phyloP scores from a whole-genome alignment of 2,113 vertebrate genomes.

The Turdus rufiventris region DNA sequence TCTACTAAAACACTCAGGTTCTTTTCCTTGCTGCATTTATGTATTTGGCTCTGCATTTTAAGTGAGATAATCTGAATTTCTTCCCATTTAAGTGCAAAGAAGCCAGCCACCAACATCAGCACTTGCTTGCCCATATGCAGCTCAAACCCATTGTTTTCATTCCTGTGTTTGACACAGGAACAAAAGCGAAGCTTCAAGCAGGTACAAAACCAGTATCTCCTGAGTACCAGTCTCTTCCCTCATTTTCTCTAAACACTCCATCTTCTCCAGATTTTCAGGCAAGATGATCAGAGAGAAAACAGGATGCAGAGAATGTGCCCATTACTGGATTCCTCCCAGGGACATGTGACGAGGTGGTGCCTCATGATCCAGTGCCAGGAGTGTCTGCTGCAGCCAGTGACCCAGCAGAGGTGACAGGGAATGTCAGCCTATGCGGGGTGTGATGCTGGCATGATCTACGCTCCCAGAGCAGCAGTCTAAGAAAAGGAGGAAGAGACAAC shows the following conservation, averaged over 20 bases:
- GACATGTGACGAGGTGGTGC: not conserved
- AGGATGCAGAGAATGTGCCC: not conserved
- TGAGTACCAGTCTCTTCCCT: not conserved
- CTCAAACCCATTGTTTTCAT: not conserved
- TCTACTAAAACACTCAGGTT: not conserved
- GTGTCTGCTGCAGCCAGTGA: not conserved
- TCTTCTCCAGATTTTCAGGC: not conserved
- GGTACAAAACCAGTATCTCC: not conserved
- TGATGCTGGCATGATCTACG: not conserved
- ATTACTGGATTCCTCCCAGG: not conserved
- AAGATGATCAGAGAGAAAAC: not conserved
- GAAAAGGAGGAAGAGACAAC: not conserved
- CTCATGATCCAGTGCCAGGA: not conserved
- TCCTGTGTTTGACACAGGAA: not conserved
- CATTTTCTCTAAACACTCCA: not conserved
- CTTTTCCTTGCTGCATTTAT: not conserved
- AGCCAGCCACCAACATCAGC: not conserved
- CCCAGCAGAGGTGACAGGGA: not conserved
- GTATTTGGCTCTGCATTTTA: not conserved
- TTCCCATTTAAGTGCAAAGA: not conserved
- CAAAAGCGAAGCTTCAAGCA: not conserved
- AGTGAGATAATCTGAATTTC: not conserved
- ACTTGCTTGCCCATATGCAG: not conserved
- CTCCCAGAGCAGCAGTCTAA: not conserved
- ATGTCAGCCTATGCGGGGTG: not conserved